phyloP scores from a whole-genome alignment of 2,888 invertebrate species.

The Hyppa rectilinea region DNA sequence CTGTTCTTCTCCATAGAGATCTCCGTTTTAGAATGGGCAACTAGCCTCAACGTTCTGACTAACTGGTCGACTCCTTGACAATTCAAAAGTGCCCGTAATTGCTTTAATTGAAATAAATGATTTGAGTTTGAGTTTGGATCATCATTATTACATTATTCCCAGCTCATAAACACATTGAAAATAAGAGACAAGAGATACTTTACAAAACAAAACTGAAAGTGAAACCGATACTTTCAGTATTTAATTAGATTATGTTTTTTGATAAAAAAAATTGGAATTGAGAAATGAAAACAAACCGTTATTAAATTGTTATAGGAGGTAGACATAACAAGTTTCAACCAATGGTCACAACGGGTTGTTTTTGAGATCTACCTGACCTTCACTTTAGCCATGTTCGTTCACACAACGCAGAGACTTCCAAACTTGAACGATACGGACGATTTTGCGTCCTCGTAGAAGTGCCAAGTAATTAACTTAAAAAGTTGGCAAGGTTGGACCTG shows the following conservation, averaged over 20 bases:
- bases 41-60: too few species aligned
- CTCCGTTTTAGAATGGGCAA: too few species aligned
- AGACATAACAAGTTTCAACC: too few species aligned
- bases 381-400: too few species aligned
- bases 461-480: conserved; percentile 65
- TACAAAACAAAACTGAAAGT: background rate
- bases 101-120: too few species aligned
- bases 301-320: background rate
- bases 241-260: background rate
- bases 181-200: background rate
- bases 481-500: conserved; percentile 48
- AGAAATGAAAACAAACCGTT: background rate
- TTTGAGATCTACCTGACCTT: too few species aligned
- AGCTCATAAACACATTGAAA: background rate
- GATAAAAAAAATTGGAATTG: background rate
- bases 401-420: background rate
- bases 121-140: too few species aligned
- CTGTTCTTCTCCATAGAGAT: too few species aligned
- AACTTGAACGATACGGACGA: conserved; percentile 16
- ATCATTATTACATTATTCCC: background rate
- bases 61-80: too few species aligned
- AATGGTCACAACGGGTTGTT: too few species aligned
- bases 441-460: conserved; percentile 50
- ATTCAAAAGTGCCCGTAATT: too few species aligned
- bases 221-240: background rate